Base-by-base conservation (phyloP, 1,140 invertebrate species). In the Anthonomus grandis region DNA sequence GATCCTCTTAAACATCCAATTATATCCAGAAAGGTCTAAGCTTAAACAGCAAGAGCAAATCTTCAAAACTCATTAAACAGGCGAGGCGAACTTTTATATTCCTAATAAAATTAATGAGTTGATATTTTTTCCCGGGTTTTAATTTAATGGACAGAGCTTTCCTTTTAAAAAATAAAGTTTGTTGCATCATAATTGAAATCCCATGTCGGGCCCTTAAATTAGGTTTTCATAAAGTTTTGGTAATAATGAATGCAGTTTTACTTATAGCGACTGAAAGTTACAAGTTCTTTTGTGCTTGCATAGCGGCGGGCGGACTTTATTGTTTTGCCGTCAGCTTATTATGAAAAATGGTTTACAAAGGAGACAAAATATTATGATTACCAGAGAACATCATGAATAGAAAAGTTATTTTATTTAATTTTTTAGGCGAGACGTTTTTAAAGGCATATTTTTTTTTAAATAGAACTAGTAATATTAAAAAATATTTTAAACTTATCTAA, bases 71-170 rank as follows among this genome's bases (percentile, higher is more conserved):
- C 42, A 45, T 45, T 45, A 25, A 45, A 22, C 22, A 45, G 10
- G 21, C n/a, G 15, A 24, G 42, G 10, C 21, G 42, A 45, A 45
- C 42, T 45, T 45, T 45, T 45, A 45, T 45, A 45, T 45, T 24
- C 22, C 42, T 45, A 45, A 45, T 45, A 45, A 45, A 45, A 45
- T 45, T 45, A 45, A 45, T 45, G 42, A 45, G 42, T 23, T 45
- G 22, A 45, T 45, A 45, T 45, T 45, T 24, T 45, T 45, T 25
- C 42, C 22, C 15, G 18, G n/a, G 21, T 45, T 45, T 45, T 45
- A 45, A 45, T 45, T 45, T 45, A 45, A 45, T 45, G 42, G 42
- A 23, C 42, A 25, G 8, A 45, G 42, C 42, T 25, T 45, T 45
- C 22, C 3, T 23, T 45, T 25, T 13, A 45, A 45, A 45, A 45